phyloP scores from a whole-genome alignment of 2,113 vertebrate genomes.

The Tursiops truncatus region DNA sequence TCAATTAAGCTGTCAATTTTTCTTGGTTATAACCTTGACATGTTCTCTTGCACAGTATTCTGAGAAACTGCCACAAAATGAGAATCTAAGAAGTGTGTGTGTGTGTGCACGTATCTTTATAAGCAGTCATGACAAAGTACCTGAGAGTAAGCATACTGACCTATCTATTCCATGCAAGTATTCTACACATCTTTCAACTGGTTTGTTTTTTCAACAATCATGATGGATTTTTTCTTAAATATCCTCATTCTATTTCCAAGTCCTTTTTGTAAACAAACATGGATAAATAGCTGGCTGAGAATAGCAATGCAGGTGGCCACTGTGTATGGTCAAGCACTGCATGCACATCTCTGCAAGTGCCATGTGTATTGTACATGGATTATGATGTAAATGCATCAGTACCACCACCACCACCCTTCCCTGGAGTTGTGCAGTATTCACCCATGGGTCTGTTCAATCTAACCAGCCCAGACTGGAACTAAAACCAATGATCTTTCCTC shows the following conservation, averaged over 20 bases:
- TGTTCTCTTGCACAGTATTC: neutral
- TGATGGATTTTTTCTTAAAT: conserved; percentile 19
- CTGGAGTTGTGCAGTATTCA: neutral
- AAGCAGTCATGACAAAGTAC: neutral
- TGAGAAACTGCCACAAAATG: neutral
- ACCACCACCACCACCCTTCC: neutral
- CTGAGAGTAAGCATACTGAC: neutral
- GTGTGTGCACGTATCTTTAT: neutral
- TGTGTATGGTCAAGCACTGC: neutral
- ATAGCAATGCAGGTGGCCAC: neutral
- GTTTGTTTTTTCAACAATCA: neutral
- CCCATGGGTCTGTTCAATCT: neutral
- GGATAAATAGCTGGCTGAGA: neutral
- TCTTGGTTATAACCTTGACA: neutral
- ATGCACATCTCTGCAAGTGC: neutral
- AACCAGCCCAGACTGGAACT: neutral
- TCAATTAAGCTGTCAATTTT: conserved; percentile 6
- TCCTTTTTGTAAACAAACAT: conserved; percentile 38
- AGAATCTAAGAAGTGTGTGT: conserved; percentile 12
- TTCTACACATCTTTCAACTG: neutral
- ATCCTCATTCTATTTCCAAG: conserved; percentile 6
- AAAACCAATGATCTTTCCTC: conserved; percentile 27
- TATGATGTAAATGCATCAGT: neutral
- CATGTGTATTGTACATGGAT: neutral
- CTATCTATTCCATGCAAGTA: neutral